phyloP scores from a whole-genome alignment of 53 echinoderm and acorn worm species.

The Holothuria scabra region DNA sequence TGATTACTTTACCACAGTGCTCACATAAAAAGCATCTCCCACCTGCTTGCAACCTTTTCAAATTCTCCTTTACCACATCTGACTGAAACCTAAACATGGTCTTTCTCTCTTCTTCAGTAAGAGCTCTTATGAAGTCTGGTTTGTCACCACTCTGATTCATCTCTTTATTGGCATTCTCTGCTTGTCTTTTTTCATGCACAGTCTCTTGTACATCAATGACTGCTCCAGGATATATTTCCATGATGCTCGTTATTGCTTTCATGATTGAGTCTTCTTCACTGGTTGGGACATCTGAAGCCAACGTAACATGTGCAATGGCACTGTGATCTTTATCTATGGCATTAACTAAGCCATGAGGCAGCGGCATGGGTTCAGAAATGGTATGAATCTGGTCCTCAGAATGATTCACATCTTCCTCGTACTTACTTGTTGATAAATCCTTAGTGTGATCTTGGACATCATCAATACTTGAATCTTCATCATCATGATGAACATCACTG shows the following conservation, averaged over 20 bases:
- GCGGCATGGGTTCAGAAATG: too few relatives aligned
- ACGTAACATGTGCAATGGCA: too few relatives aligned
- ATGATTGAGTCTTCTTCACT: too few relatives aligned
- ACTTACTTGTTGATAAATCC: too few relatives aligned
- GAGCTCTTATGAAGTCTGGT: neutral
- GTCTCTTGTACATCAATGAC: neutral
- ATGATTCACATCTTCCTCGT: too few relatives aligned
- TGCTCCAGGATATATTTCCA: conserved; percentile 16
- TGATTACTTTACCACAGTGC: conserved; percentile 24
- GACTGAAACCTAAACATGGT: conserved; percentile 11
- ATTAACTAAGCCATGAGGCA: too few relatives aligned
- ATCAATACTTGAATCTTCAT: too few relatives aligned
- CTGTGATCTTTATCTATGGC: too few relatives aligned
- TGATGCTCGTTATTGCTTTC: conserved; percentile 24
- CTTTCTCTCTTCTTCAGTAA: conserved; percentile 36
- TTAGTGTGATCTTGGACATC: too few relatives aligned
- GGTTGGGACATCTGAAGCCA: too few relatives aligned
- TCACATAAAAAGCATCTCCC: conserved; percentile 33
- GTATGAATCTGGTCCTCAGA: too few relatives aligned
- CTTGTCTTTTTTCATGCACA: neutral
- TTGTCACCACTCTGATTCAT: neutral
- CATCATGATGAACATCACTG: too few relatives aligned
- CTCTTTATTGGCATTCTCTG: neutral
- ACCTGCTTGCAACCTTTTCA: neutral
- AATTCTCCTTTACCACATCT: neutral